phyloP scores from a whole-genome alignment of 2,888 invertebrate genomes.

The Calameuta idolon region DNA sequence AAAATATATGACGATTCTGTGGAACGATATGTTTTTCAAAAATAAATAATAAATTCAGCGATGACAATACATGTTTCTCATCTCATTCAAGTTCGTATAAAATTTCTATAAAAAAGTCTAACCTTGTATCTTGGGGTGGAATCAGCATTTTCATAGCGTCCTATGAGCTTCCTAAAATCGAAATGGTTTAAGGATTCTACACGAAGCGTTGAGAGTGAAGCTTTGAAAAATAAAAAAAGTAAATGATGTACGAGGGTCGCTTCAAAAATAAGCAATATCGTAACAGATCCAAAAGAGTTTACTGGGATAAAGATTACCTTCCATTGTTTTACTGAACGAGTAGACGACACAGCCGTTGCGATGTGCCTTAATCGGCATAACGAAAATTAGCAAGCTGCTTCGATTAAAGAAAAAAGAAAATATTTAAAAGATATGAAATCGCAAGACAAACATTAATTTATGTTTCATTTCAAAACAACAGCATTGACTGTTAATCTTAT shows the following conservation, averaged over 20 bases:
- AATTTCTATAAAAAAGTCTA: neutral
- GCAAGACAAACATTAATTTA: neutral
- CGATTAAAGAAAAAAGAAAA: neutral
- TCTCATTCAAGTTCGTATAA: neutral
- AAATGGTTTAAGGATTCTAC: neutral
- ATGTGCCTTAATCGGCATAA: neutral
- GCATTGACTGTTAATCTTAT: constrained; percentile 25
- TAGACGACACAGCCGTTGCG: neutral
- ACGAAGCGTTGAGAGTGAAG: neutral
- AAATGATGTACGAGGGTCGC: too few species aligned
- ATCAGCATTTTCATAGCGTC: neutral
- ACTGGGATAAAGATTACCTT: neutral
- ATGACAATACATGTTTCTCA: neutral
- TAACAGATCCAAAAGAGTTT: neutral
- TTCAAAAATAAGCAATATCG: too few species aligned
- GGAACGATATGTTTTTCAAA: neutral
- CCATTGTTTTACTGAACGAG: neutral
- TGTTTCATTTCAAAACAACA: constrained; percentile 19
- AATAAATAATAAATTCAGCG: neutral
- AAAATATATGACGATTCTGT: neutral
- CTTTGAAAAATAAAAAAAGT: neutral
- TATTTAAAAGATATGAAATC: neutral
- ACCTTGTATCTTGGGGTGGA: neutral
- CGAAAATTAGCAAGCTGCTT: neutral
- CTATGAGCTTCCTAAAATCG: neutral